Base-by-base conservation (phyloP, 1,140 invertebrate species). In the Sinonovacula constricta region DNA sequence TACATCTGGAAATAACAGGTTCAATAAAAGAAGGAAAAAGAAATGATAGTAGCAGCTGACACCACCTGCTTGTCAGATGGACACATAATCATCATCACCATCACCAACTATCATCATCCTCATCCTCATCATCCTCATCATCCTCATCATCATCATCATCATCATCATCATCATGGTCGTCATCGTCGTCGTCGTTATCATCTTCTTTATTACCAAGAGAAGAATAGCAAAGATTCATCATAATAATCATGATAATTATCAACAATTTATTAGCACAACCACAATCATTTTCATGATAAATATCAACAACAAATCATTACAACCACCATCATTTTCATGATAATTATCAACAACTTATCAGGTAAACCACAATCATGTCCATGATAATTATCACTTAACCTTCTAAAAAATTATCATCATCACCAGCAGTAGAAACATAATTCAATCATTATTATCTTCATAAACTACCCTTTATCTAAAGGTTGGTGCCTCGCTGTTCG, bases 401-500 rank as follows among this genome's bases (percentile, higher is more conserved):
- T 62, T 28, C 33, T 30, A 28, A 5, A 28, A 62, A 7, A 62
- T 62, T 12, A 12, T 62, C 33, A 7, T 22, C 4, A 28, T 31
- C 14, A 4, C 15, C 39, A 15, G 14, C 49, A 18, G 28, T 12
- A 22, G 26, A 26, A 24, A 45, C 34, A 10, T 15, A 22, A 68
- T 68, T 28, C 12, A 30, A 33, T 56, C 24, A 1, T 54, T 68
- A 18, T 30, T 22, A 49, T n/a, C n/a, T n/a, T 49, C 26, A 26
- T 68, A 28, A 12, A 33, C 1, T 56, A 18, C 33, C 33, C 59
- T 5, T 39, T 0, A 15, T 56, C 15, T 80, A 18, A 70, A 93
- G 93, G 92, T 93, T 26, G 93, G 93, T 36, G 93, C 93, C 14
- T 93, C 92, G 4, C 85, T 94, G 39, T 94, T 94, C 85, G 92